phyloP scores from a whole-genome alignment of 2,797 vertebrate genomes.

The Caiman crocodilus region DNA sequence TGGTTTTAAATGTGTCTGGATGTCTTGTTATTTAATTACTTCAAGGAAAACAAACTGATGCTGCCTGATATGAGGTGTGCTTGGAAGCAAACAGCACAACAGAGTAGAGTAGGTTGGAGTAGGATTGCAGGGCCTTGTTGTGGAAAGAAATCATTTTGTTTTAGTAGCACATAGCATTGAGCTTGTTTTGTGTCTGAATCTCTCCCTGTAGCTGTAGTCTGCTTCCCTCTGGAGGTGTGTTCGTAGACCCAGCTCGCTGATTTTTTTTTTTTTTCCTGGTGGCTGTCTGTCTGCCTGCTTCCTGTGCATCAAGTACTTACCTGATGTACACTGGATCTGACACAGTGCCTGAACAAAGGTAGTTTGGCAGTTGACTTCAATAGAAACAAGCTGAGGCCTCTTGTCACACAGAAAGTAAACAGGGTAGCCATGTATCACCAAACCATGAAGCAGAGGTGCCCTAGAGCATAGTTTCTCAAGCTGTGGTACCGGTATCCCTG shows the following conservation, averaged over 20 bases:
- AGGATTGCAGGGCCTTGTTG: rapidly evolving
- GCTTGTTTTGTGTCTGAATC: neutral
- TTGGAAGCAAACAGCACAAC: neutral
- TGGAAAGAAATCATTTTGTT: neutral
- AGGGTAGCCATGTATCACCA: neutral
- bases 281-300: neutral
- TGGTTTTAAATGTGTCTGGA: neutral
- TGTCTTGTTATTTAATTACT: neutral
- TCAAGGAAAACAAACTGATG: neutral
- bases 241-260: neutral
- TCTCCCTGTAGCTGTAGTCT: neutral
- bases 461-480: neutral
- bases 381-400: neutral
- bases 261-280: neutral
- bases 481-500: neutral
- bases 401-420: slow-evolving; percentile 11
- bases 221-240: neutral
- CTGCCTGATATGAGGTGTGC: neutral
- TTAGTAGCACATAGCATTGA: neutral
- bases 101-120: neutral
- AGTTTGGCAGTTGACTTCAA: neutral
- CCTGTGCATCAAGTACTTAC: neutral
- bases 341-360: neutral
- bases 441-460: neutral
- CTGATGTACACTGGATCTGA: too few species aligned